Evolutionary conservation across 2,797 vertebrate species (phyloP), one percentile per base, ranked within the genome.

Genomic region (Pseudotriccus pelzelni): DNA sequence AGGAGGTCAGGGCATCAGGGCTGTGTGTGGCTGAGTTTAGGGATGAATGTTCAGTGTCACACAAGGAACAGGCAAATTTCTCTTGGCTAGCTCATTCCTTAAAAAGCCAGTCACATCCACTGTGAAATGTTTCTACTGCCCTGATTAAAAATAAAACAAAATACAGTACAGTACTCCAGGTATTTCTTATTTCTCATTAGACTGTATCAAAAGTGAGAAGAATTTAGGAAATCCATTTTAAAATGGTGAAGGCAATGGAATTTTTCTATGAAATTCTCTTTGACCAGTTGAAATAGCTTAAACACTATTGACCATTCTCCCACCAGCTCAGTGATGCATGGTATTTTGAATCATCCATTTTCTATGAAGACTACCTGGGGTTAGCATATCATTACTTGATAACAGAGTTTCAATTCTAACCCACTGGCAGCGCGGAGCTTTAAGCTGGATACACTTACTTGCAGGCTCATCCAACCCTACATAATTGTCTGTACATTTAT

Each of bases 401-500:
- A 91, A 89, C 91, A 86, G 83, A 85, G 69, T 60, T 91, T 66
- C 68, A 55, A 81, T 95, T 89, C 93, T 68, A 84, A 68, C 69
- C 73, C 37, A 37, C 85, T 81, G 90, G 67, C 89, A 84, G 30
- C 0, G 0, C 74, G 36, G 50, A 80, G 81, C 94, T 95, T 43
- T 79, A 94, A 94, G 89, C 84, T 78, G 50, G 92, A 84, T 84
- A 49, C 78, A 32, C 79, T 79, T 69, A 91, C 91, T 95, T 81
- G 92, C 81, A 78, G 90, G 89, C 90, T 96, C 76, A 97, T 96
- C 96, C 93, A 96, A 83, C 96, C 96, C 94, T 89, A 94, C 95
- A 79, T 97, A 97, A 97, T 93, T 96, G 88, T 97, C 95, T 96
- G 85, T 92, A 72, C 96, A 89, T 96, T 95, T 97, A 97, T 97